phyloP scores from a whole-genome alignment of 2,797 vertebrate species.

The Rhabdophis nuchalis region DNA sequence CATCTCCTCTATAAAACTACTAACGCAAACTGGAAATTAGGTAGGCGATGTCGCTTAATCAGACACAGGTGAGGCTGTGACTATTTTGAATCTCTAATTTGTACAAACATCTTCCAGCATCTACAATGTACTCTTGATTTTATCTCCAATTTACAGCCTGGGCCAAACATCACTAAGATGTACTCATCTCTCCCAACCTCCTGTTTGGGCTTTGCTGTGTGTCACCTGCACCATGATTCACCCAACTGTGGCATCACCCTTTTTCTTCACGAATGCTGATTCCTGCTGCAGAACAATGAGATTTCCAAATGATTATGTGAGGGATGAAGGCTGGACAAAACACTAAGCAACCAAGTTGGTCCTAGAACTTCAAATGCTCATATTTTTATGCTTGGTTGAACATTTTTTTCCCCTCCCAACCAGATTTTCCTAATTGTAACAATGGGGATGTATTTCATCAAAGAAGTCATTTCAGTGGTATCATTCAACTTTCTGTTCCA shows the following conservation, averaged over 20 bases:
- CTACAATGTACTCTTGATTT: not conserved
- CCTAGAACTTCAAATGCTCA: not conserved
- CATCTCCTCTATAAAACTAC: not conserved
- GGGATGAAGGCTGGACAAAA: not conserved
- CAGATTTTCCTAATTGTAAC: not conserved
- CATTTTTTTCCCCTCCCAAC: no score
- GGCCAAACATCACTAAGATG: not conserved
- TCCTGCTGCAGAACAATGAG: not conserved
- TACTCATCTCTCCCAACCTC: not conserved
- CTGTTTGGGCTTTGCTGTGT: not conserved
- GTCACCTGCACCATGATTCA: not conserved
- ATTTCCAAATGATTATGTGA: not conserved
- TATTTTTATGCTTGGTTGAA: not conserved
- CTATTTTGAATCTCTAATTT: not conserved
- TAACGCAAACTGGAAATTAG: not conserved
- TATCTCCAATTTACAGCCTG: not conserved
- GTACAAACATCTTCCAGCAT: not conserved
- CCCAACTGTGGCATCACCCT: no score
- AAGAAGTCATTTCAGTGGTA: not conserved
- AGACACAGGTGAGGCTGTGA: not conserved
- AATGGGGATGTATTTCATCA: not conserved
- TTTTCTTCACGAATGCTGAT: not conserved
- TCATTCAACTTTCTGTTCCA: not conserved
- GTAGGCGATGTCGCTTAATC: not conserved
- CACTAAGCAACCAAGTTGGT: not conserved